phyloP scores from a whole-genome alignment of 2,113 vertebrate genomes.

The Jaculus jaculus region DNA sequence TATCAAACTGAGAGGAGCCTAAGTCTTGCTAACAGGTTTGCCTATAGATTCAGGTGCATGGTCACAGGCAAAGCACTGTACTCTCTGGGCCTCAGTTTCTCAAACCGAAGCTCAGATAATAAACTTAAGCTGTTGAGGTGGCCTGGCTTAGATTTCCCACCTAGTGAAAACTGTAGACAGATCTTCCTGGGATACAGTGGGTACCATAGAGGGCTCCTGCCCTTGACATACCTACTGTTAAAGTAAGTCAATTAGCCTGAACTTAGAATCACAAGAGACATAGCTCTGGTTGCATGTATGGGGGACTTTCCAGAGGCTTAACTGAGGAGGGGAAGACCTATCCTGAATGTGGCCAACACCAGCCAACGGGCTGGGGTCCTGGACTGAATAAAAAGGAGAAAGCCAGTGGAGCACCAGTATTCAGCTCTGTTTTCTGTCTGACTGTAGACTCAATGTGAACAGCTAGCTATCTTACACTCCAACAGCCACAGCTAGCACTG shows the following conservation, averaged over 20 bases:
- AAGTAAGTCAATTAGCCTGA: background rate
- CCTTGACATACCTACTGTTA: background rate
- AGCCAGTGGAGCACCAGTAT: background rate
- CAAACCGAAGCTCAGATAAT: background rate
- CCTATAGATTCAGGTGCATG: background rate
- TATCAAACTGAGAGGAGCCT: background rate
- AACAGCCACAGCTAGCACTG: background rate
- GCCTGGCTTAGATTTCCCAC: background rate
- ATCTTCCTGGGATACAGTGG: accelerated
- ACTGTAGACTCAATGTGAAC: background rate
- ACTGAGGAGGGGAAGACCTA: background rate
- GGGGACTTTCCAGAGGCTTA: background rate
- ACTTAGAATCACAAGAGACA: background rate
- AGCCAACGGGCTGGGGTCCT: background rate
- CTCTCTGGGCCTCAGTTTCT: background rate
- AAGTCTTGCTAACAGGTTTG: background rate
- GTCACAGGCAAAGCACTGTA: background rate
- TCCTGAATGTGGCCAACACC: background rate
- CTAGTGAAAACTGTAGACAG: accelerated
- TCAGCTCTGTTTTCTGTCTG: background rate
- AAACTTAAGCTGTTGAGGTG: background rate
- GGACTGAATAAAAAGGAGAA: background rate
- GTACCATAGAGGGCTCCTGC: background rate
- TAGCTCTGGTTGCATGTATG: background rate
- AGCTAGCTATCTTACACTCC: background rate